Conservation (phyloP, 2,888 invertebrate genomes). For the Tanypteryx hageni region DNA sequence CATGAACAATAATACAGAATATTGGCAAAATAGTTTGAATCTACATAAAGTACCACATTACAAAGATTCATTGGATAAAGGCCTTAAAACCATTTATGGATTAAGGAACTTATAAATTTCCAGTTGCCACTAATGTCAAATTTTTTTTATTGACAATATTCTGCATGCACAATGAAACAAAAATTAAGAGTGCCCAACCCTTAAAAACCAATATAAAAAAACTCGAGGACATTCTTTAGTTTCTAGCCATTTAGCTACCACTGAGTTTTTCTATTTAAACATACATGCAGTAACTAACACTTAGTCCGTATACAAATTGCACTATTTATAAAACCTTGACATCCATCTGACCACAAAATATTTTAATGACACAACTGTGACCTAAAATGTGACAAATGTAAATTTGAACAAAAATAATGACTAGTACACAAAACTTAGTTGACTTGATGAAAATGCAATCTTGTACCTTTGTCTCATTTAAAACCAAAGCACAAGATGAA, state of each 20-base stretch:
- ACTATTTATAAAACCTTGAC: conserved; percentile 36
- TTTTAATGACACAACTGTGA: background rate
- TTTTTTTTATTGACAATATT: conserved; percentile 16
- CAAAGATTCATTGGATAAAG: background rate
- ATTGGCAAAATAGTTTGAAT: background rate
- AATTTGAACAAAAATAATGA: conserved; percentile 42
- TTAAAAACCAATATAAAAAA: background rate
- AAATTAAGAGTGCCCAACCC: background rate
- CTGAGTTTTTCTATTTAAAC: background rate
- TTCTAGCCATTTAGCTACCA: conserved; percentile 43
- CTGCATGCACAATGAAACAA: conserved; percentile 38
- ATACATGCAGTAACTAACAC: conserved; percentile 41
- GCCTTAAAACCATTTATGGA: background rate
- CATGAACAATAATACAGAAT: background rate
- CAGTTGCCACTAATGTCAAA: background rate
- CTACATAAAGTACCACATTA: conserved; percentile 9
- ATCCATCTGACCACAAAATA: conserved; percentile 29
- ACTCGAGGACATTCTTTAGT: background rate
- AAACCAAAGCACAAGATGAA: conserved; percentile 39
- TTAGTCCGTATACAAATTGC: conserved; percentile 50
- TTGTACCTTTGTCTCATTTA: conserved; percentile 8
- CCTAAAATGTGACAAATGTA: conserved; percentile 39
- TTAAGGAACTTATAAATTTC: background rate
- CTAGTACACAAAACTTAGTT: conserved; percentile 46
- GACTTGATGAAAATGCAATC: conserved; percentile 26